Base-by-base conservation (phyloP, 2,113 vertebrate genomes). In the Cheirogaleus medius region DNA sequence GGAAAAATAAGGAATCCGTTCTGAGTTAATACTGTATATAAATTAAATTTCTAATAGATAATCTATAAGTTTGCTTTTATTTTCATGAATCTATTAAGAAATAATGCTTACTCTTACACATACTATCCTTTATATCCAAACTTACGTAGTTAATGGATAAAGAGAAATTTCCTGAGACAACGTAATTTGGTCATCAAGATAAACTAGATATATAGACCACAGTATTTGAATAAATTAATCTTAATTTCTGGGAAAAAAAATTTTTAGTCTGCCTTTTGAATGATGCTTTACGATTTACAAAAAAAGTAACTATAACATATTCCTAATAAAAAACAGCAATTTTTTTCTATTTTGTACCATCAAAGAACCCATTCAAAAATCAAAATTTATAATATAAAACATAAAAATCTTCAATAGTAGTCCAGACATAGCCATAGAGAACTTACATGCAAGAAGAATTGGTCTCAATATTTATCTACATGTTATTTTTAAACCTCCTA, bases 11-110 rank as follows among this genome's bases (percentile, higher is more conserved):
- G 18, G 27, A 92, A 60, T 85, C n/a, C 2, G 5, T 47, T 95
- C 32, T 52, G 2, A 68, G 60, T 91, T 68, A 52, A 82, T 44
- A 56, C 15, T 69, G 74, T 60, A 85, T 0, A 5, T 27, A 87
- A 76, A 94, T 63, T 87, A 90, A 68, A 71, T 66, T 90, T 76
- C 44, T 94, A 90, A 68, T 17, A 34, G 20, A 52, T 42, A 13
- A 78, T 56, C 10, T 60, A 1, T 47, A 69, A 17, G 2, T 86
- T 95, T 81, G 47, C 54, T 90, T 81, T 90, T 85, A 81, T 81
- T 69, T 96, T 91, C 86, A 91, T 42, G 34, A 94, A 83, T 47
- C 29, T 85, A 42, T 82, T 47, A 88, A 49, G 5, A 95, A 86
- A 69, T 1, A 87, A 64, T 54, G 87, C 8, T 84, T 84, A 49